Evolutionary conservation across 1,140 invertebrate species (phyloP).

Genomic region (Pinna nobilis): DNA sequence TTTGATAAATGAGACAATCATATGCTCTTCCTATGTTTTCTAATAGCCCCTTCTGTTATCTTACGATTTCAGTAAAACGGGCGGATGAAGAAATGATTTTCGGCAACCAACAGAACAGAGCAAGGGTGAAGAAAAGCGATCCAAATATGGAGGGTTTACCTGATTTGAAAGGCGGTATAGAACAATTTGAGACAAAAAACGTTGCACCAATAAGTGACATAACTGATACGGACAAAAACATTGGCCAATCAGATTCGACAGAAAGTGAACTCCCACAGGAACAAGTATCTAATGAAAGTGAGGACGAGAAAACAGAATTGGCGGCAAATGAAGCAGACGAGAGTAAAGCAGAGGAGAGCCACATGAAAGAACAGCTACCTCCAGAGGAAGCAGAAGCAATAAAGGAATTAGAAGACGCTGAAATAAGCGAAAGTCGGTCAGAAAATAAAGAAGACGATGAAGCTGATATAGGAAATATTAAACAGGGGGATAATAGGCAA

Average conservation of each 20-base stretch:
- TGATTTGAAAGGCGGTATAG: slow-evolving; percentile 1
- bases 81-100: slow-evolving; percentile 53
- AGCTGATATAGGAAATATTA: background rate
- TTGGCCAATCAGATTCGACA: background rate
- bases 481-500: background rate
- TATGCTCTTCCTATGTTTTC: too few relatives aligned
- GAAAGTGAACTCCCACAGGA: background rate
- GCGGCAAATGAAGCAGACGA: background rate
- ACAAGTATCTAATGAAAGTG: background rate
- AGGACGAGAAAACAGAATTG: background rate
- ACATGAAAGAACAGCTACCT: too few relatives aligned
- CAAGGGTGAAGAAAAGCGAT: slow-evolving; percentile 48
- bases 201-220: background rate
- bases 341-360: slow-evolving; percentile 2
- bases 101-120: slow-evolving; percentile 60
- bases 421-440: background rate
- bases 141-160: slow-evolving; percentile 22
- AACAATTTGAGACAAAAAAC: background rate
- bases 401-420: slow-evolving; percentile 14
- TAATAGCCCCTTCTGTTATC: too few relatives aligned
- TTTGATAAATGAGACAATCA: too few relatives aligned
- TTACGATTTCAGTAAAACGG: slow-evolving; percentile 47
- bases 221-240: background rate
- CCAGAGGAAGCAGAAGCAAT: slow-evolving; percentile 15
- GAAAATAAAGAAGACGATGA: background rate